A percentile compares a stretch with the other conserved stretches of the same genome.
These are phyloP conservation scores for Amazona guildingii DNA, from an alignment of 2,113 vertebrate genomes.

Conservation along the genomic window DNA sequence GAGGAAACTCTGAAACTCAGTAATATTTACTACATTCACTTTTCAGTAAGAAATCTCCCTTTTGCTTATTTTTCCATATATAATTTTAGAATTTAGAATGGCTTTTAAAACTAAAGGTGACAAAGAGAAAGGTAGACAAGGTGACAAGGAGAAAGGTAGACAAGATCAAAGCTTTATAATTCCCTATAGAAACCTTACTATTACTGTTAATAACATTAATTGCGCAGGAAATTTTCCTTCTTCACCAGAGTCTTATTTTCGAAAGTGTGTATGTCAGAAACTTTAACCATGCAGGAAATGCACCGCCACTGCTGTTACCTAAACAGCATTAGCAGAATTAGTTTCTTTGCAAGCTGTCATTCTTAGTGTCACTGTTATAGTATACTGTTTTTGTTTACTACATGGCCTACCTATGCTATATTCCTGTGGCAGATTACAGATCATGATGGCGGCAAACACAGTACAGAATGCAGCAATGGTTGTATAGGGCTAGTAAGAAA, in stretches of 20 bases:
- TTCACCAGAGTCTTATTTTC: background rate
- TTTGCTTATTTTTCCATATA: background rate
- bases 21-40: background rate
- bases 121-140: background rate
- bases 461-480: background rate
- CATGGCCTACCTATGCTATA: background rate
- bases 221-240: background rate
- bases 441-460: background rate
- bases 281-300: background rate
- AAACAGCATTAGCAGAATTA: background rate
- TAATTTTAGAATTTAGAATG: background rate
- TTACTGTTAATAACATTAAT: background rate
- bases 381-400: background rate
- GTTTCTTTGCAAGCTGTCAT: background rate
- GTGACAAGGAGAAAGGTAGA: background rate
- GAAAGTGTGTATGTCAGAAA: background rate
- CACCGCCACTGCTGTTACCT: background rate
- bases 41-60: background rate
- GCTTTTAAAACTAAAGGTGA: background rate
- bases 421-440: background rate
- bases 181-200: background rate
- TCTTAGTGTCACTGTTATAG: background rate
- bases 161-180: background rate
- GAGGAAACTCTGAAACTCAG: background rate
- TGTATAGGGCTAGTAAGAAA: background rate